Evolutionary conservation across 2,797 vertebrate species (phyloP), one percentile per base, ranked within the genome.

Genomic region (Pseudochromis fuscus): DNA sequence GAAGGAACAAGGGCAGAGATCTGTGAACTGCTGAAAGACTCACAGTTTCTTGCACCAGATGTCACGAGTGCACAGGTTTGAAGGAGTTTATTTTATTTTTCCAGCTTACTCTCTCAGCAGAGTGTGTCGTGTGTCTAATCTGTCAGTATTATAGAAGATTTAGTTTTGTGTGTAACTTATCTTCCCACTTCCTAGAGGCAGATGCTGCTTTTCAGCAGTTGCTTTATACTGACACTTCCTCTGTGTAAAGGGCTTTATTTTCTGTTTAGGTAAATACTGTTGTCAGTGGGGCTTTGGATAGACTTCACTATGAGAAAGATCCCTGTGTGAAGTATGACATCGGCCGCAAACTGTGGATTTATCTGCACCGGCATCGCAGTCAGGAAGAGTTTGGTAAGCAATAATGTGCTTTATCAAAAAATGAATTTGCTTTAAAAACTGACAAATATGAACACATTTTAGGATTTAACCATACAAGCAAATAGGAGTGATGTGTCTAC

Each of bases 261-360:
- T 27, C n/a, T 30, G 16, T 60, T 16, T 61, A 99, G 98, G 97
- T 99, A 66, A 99, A 99, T 76, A 97, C 98, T 0, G 98, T 99
- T 38, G 98, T 99, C 72, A 99, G 98, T 3, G 98, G 98, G 0
- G 98, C 98, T 21, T 88, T 99, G 77, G 98, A 99, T 67, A 92
- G 98, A 52, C 87, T 99, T 4, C 98, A 99, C 79, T 99, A 99
- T 16, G 98, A 99, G 87, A 99, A 99, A 71, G 98, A 99, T 76
- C 98, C 98, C 0, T 99, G 98, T 66, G 98, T 99, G 59, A 99
- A 99, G 66, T 99, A 99, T 0, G 98, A 99, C 81, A 98, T 98
- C 0, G 98, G 97, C 3, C 95, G 96, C 50, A 99, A 99, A 85
- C 89, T 99, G 30, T 99, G 98, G 98, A 98, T 99, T 88, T 99